Conservation (phyloP, 2,888 invertebrate species). For the Rhyacophila evoluta region DNA sequence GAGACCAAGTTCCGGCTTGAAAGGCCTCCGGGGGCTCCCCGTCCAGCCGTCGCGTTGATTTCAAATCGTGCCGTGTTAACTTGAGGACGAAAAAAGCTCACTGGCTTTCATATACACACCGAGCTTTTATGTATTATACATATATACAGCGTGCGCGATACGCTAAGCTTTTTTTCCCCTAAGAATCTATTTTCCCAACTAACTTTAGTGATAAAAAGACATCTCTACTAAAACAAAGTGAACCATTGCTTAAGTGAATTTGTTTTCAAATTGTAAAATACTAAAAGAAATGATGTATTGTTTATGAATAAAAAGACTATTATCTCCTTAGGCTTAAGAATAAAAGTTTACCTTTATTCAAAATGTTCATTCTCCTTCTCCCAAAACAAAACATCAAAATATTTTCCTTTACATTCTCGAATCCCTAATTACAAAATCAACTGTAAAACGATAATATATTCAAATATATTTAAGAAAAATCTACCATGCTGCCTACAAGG, state of each 20-base stretch:
- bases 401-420: too few relatives aligned
- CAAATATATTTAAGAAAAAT: neutral
- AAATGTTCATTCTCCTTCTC: too few relatives aligned
- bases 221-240: neutral
- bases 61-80: neutral
- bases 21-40: slow-evolving; percentile 6
- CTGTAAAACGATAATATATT: neutral
- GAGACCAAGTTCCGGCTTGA: slow-evolving; percentile 19
- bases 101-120: too few relatives aligned
- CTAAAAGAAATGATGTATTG: too few relatives aligned
- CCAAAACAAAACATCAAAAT: too few relatives aligned
- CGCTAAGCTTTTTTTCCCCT: neutral
- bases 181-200: neutral
- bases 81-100: neutral
- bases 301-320: too few relatives aligned
- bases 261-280: too few relatives aligned
- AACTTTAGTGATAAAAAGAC: slow-evolving; percentile 8
- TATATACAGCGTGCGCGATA: neutral
- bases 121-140: neutral
- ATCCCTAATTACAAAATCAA: too few relatives aligned
- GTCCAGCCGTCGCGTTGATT: neutral
- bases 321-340: too few relatives aligned
- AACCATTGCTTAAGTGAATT: too few relatives aligned
- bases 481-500: too few relatives aligned
- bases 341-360: too few relatives aligned